Conservation (phyloP, 2,113 vertebrate genomes). For the Austrofundulus limnaeus region DNA sequence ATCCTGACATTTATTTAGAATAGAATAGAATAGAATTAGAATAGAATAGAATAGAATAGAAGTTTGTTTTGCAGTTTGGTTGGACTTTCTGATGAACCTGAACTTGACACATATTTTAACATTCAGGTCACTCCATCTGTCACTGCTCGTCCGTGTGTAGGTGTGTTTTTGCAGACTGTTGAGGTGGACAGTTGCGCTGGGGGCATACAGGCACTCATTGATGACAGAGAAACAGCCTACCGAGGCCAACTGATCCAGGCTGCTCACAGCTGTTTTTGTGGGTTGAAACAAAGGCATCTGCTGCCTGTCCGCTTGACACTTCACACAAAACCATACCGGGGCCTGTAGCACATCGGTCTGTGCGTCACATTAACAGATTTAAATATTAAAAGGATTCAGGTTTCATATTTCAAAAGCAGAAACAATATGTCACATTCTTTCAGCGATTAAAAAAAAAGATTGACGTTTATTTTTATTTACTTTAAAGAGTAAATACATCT, state of each 20-base stretch:
- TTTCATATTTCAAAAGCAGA: no score
- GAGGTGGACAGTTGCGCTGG: conserved; percentile 60
- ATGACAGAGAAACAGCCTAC: conserved; percentile 51
- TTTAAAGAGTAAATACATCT: neutral
- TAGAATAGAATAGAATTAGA: no score
- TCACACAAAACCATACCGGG: conserved; percentile 9
- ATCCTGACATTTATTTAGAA: neutral
- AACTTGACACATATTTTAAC: neutral
- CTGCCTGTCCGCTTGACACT: conserved; percentile 50
- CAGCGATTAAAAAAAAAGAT: neutral
- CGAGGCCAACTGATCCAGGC: conserved; percentile 67
- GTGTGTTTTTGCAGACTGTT: conserved; percentile 46
- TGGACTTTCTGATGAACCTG: neutral
- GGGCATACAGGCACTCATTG: conserved; percentile 65
- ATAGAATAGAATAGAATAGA: no score
- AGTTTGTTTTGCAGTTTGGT: neutral
- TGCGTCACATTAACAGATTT: conserved; percentile 4
- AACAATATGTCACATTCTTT: no score
- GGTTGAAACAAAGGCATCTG: conserved; percentile 51
- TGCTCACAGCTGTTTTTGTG: conserved; percentile 58
- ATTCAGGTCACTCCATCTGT: conserved; percentile 9
- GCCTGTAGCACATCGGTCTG: neutral
- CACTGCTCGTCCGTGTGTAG: conserved; percentile 24
- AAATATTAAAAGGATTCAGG: no score
- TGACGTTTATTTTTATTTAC: neutral